Evolutionary conservation across 1,140 invertebrate species (phyloP).

Genomic region (Chionoecetes opilio): DNA sequence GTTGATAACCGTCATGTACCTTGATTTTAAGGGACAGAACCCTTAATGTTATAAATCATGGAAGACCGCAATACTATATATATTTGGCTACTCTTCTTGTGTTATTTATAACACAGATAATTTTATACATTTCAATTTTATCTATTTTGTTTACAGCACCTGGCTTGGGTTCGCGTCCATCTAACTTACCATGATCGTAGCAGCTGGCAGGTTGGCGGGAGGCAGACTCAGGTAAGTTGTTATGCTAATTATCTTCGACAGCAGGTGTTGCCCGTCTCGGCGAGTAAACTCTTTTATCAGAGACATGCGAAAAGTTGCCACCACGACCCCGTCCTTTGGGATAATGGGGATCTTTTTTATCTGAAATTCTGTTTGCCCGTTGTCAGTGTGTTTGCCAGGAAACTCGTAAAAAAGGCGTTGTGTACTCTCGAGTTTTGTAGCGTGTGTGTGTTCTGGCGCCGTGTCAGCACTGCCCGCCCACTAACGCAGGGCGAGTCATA

Average conservation of each 20-base stretch:
- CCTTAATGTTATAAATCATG: too few species aligned
- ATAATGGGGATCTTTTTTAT: not conserved
- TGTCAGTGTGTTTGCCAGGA: not conserved
- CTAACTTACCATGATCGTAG: not conserved
- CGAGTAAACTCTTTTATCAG: not conserved
- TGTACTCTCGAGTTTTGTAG: not conserved
- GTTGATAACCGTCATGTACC: too few species aligned
- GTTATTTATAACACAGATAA: too few species aligned
- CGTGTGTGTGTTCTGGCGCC: not conserved
- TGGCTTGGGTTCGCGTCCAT: too few species aligned
- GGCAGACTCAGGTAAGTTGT: not conserved
- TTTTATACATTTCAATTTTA: too few species aligned
- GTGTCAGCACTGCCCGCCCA: not conserved
- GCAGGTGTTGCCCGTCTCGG: conserved; percentile 10
- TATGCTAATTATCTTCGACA: not conserved
- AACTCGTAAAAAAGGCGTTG: not conserved
- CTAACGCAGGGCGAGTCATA: too few species aligned
- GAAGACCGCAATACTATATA: too few species aligned
- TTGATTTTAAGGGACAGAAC: too few species aligned
- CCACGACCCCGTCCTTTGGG: not conserved
- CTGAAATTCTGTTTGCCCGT: not conserved
- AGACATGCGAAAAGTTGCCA: not conserved
- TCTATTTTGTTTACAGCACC: too few species aligned
- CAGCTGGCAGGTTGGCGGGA: not conserved
- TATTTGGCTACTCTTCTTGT: too few species aligned